These are phyloP conservation scores for Nanger granti DNA, from an alignment of 2,113 vertebrate genomes.

Conservation along the genomic window DNA sequence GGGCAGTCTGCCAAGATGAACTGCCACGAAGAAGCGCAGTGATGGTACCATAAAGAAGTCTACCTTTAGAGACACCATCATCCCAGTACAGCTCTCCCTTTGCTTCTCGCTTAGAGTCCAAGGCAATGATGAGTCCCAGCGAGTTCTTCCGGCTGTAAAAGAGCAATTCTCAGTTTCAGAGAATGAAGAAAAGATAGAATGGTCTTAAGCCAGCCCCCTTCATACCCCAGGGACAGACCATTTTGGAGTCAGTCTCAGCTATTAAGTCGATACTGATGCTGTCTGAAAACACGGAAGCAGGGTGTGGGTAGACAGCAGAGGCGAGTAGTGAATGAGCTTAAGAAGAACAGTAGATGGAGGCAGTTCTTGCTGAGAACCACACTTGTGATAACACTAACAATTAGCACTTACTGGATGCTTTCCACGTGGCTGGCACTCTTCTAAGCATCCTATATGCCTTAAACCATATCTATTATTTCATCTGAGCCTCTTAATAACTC, in stretches of 20 bases:
- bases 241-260: neutral
- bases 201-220: neutral
- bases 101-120: slow-evolving; percentile 65
- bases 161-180: neutral
- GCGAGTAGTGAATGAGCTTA: neutral
- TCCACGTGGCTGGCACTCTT: neutral
- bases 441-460: neutral
- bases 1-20: neutral
- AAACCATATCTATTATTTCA: neutral
- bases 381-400: neutral
- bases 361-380: neutral
- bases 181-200: neutral
- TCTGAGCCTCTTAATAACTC: neutral
- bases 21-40: neutral
- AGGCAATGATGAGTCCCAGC: slow-evolving; percentile 62
- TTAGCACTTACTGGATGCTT: too few species aligned
- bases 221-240: neutral
- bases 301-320: neutral
- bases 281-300: neutral
- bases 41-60: rapidly evolving
- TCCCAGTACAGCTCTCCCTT: slow-evolving; percentile 68
- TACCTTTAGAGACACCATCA: slow-evolving; percentile 61
- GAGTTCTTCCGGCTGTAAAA: slow-evolving; percentile 52
- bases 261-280: neutral
- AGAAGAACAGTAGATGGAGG: neutral